These are phyloP conservation scores for Pandemis cinnamomeana DNA, from an alignment of 2,888 invertebrate genomes.

Conservation along the genomic window DNA sequence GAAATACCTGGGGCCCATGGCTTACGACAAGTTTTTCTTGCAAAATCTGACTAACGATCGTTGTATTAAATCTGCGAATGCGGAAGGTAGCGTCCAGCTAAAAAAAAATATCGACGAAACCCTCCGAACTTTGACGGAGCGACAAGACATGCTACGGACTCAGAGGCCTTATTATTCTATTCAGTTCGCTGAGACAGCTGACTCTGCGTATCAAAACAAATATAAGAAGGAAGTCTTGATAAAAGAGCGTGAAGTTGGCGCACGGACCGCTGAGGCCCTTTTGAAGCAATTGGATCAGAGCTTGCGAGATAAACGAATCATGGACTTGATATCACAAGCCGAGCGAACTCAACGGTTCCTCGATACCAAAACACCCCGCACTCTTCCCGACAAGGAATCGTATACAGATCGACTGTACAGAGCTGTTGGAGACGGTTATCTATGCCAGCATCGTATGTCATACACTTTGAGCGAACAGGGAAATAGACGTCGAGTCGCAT, in stretches of 20 bases:
- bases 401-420: slow-evolving; percentile 75
- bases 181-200: slow-evolving; percentile 73
- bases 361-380: slow-evolving; percentile 71
- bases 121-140: slow-evolving; percentile 66
- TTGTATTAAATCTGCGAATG: slow-evolving; percentile 72
- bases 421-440: slow-evolving; percentile 75
- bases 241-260: slow-evolving; percentile 72
- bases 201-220: slow-evolving; percentile 71
- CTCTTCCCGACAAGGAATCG: slow-evolving; percentile 72
- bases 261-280: slow-evolving; percentile 68
- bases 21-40: slow-evolving; percentile 78
- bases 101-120: slow-evolving; percentile 64
- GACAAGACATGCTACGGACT: slow-evolving; percentile 76
- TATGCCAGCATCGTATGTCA: slow-evolving; percentile 72
- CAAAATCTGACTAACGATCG: slow-evolving; percentile 66
- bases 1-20: slow-evolving; percentile 81
- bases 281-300: slow-evolving; percentile 69
- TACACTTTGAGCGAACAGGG: slow-evolving; percentile 76
- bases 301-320: slow-evolving; percentile 65
- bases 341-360: slow-evolving; percentile 79
- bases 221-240: slow-evolving; percentile 68
- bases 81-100: slow-evolving; percentile 64
- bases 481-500: slow-evolving; percentile 76
- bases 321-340: slow-evolving; percentile 73
- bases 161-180: slow-evolving; percentile 78